Percentiles rank a stretch among this genome's conserved stretches.
These are phyloP conservation scores for Taurulus bubalis DNA, from an alignment of 2,113 vertebrate species.

Conservation along the genomic window DNA sequence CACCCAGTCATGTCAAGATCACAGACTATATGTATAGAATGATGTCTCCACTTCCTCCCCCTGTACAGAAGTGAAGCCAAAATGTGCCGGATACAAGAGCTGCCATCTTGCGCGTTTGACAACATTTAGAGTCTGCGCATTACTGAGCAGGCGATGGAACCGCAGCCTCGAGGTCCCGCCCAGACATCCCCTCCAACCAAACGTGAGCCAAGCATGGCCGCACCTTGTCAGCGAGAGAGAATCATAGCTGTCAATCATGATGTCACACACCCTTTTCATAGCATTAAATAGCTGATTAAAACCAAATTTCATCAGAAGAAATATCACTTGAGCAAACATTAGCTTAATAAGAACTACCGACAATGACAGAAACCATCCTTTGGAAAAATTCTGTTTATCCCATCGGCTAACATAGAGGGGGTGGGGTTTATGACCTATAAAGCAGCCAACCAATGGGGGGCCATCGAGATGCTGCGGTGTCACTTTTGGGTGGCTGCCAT, in stretches of 20 bases:
- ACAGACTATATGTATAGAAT: background rate
- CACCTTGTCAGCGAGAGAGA: background rate
- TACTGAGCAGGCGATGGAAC: background rate
- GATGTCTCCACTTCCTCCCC: background rate
- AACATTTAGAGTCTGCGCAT: background rate
- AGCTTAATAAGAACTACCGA: background rate
- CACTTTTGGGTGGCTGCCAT: background rate
- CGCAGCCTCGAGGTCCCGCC: background rate
- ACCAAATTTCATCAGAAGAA: background rate
- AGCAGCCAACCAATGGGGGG: background rate
- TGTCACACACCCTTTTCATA: background rate
- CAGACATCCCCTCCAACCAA: background rate
- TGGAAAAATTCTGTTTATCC: background rate
- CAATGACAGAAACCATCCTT: background rate
- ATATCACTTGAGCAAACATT: background rate
- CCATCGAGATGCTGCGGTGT: background rate
- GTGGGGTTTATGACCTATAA: background rate
- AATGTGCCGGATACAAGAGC: background rate
- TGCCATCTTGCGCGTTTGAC: background rate
- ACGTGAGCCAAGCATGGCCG: background rate
- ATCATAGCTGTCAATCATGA: background rate
- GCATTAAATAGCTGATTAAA: background rate
- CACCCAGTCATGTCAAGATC: background rate
- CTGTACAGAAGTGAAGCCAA: background rate
- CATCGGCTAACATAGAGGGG: background rate